phyloP scores from a whole-genome alignment of 2,797 vertebrate genomes.

The Aphelocoma californica region DNA sequence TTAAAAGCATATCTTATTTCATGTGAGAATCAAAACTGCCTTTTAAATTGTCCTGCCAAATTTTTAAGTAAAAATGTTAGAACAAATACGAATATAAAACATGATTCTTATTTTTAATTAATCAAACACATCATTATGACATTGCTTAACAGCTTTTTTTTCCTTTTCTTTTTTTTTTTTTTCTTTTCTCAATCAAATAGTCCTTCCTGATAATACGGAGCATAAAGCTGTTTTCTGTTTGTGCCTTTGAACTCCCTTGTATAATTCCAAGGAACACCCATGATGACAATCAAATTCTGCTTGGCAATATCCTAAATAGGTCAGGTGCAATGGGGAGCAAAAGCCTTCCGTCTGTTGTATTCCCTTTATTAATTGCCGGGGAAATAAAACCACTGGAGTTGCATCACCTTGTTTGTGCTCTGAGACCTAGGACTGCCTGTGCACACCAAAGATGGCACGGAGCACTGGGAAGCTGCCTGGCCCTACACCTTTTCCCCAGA shows the following conservation, averaged over 20 bases:
- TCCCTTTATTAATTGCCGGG: constrained; percentile 37
- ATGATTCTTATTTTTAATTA: background rate
- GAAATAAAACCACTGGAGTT: constrained; percentile 10
- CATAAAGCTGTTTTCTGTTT: background rate
- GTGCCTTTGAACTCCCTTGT: background rate
- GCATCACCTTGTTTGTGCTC: constrained; percentile 4
- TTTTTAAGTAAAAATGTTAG: background rate
- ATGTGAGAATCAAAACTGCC: background rate
- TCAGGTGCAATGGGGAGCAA: constrained; percentile 17
- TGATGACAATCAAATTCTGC: constrained; percentile 22
- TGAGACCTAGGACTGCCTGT: background rate
- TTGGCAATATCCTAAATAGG: constrained; percentile 41
- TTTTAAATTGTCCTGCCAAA: background rate
- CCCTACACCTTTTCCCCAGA: background rate
- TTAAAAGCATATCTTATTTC: background rate
- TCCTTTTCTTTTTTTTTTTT: fast-evolving
- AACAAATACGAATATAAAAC: background rate
- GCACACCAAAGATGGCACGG: background rate
- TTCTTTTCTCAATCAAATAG: background rate
- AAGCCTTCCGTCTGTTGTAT: background rate
- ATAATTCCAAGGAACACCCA: constrained; percentile 20
- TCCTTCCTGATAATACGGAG: background rate
- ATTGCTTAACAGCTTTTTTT: background rate
- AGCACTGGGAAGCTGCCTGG: background rate
- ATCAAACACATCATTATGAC: background rate